Evolutionary conservation across 2,113 vertebrate species (phyloP).

Genomic region (Naja naja): DNA sequence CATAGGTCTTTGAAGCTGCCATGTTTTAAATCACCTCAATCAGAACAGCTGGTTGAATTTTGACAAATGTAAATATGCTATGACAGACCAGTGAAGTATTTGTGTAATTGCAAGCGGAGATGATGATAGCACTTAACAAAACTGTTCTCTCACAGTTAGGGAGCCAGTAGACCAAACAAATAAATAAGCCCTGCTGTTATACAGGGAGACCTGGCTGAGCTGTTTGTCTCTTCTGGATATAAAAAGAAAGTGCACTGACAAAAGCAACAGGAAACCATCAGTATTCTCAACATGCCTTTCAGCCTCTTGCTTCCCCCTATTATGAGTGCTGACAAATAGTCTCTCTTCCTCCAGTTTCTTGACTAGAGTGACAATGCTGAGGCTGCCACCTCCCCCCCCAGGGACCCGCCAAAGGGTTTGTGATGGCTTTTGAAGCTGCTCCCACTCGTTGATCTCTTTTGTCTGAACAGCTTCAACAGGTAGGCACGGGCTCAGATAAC

Average conservation of each 20-base stretch:
- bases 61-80: not conserved
- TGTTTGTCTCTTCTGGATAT: constrained; percentile 8
- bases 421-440: constrained; percentile 35
- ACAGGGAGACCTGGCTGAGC: not conserved
- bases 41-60: not conserved
- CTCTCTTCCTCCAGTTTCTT: constrained; percentile 18
- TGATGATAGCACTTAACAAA: accelerated
- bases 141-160: accelerated
- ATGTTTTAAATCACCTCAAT: not conserved
- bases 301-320: constrained; percentile 25
- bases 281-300: constrained; percentile 22
- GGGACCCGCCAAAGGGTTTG: constrained; percentile 15
- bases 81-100: not conserved
- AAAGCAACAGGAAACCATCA: constrained; percentile 10
- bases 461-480: constrained; percentile 19
- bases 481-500: constrained; percentile 1
- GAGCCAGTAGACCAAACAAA: not conserved
- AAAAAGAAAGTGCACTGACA: not conserved
- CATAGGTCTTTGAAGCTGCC: not conserved
- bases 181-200: accelerated
- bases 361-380: constrained; percentile 1
- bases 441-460: constrained; percentile 29
- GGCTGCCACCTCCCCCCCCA: constrained; percentile 7
- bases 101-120: accelerated
- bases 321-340: constrained; percentile 5